Evolutionary conservation across 1,140 invertebrate genomes (phyloP).

Genomic region (Orchesella cincta): DNA sequence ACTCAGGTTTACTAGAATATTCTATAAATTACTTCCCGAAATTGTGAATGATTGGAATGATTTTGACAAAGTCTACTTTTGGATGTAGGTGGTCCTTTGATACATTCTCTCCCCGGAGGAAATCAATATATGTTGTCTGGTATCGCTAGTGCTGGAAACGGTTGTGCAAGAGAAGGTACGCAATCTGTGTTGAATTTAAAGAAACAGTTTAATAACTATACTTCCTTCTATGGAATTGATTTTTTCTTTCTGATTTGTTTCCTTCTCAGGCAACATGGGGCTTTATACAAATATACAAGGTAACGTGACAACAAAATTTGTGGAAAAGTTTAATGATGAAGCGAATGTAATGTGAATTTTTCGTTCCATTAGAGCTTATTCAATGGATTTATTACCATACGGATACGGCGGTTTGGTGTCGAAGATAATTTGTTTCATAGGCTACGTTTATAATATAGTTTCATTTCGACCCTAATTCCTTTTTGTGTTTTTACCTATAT

Average conservation of each 20-base stretch:
- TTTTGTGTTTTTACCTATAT: too few relatives aligned
- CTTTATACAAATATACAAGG: neutral
- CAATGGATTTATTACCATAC: neutral
- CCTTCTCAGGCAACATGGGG: neutral
- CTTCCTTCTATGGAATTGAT: too few relatives aligned
- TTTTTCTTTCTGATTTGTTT: neutral
- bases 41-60: neutral
- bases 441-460: too few relatives aligned
- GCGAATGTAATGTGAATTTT: neutral
- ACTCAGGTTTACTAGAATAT: neutral
- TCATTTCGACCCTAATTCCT: too few relatives aligned
- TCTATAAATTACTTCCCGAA: neutral
- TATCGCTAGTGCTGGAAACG: neutral
- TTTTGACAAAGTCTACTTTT: neutral
- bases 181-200: neutral
- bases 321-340: neutral
- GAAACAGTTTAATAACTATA: too few relatives aligned
- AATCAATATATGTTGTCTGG: neutral
- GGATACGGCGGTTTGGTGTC: too few relatives aligned
- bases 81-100: neutral
- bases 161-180: neutral
- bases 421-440: too few relatives aligned
- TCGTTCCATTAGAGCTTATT: neutral
- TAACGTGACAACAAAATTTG: neutral
- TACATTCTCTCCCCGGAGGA: neutral